Evolutionary conservation across 1,140 invertebrate genomes (phyloP), one percentile per base, ranked within the genome.

Genomic region (Magallana angulata): DNA sequence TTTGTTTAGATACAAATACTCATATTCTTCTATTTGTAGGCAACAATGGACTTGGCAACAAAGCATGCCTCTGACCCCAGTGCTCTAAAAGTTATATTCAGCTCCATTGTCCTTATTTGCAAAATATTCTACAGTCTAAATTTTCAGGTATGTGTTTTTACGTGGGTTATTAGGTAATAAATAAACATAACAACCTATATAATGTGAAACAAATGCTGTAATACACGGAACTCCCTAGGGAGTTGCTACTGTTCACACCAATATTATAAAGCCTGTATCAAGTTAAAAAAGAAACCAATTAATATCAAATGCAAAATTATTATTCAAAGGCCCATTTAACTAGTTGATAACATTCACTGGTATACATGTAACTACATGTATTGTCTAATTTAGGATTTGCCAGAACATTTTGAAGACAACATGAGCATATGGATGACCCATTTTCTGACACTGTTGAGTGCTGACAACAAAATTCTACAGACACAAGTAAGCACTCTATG

Each of bases 371-470:
- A 24, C 24, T 24, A 24, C 24, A 24, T 24, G 24, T 24, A n/a
- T 62, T 80, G 71, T 81, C 89, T 88, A 83, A 94, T 92, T 1
- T 90, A 97, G 96, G 99, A 99, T 95, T 95, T 99, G 89, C 98
- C 99, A 0, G 98, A 99, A 95, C 99, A 98, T 96, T 99, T 99
- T 95, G 98, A 99, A 95, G 99, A 99, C 93, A 98, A 99, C 93
- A 99, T 99, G 97, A 95, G 96, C 82, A 96, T 96, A 14, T 99
- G 99, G 99, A 99, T 99, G 98, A 96, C 96, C 0, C 96, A 98
- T 93, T 98, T 99, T 91, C 96, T 98, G 57, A 96, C 96, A 71
- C 95, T 99, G 9, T 95, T 99, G 11, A 97, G 96, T 90, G 95
- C 95, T 7, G 96, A 99, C 94, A 97, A 98, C 89, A 94, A 94